Evolutionary conservation across 2,113 vertebrate genomes (phyloP).

Genomic region (Toxotes jaculatrix): DNA sequence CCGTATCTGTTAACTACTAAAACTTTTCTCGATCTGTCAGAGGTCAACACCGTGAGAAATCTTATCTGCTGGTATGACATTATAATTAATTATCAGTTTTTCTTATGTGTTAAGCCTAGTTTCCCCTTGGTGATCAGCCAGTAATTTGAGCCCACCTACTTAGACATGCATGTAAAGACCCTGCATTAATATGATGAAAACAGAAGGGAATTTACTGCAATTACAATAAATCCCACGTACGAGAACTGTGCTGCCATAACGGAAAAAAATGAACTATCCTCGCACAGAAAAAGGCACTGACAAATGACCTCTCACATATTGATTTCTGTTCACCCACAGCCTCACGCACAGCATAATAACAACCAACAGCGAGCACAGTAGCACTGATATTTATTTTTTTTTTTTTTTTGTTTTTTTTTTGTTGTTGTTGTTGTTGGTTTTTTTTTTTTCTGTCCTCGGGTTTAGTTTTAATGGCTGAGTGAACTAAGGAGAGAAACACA

Average conservation of each 20-base stretch:
- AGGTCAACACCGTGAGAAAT: background rate
- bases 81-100: background rate
- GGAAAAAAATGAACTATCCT: conserved; percentile 42
- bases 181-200: conserved; percentile 24
- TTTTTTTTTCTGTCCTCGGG: conserved; percentile 75
- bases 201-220: conserved; percentile 29
- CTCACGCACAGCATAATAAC: conserved; percentile 61
- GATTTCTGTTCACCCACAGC: conserved; percentile 64
- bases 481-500: conserved; percentile 71
- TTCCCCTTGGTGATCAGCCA: background rate
- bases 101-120: conserved; percentile 7
- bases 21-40: background rate
- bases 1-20: too few species aligned
- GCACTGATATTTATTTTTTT: conserved; percentile 59
- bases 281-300: conserved; percentile 60
- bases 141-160: conserved; percentile 22
- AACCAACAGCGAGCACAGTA: conserved; percentile 52
- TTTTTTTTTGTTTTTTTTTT: conserved; percentile 29
- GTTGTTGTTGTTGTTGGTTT: background rate
- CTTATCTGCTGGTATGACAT: conserved; percentile 3
- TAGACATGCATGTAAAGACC: conserved; percentile 21
- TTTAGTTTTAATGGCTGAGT: conserved; percentile 78
- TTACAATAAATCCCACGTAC: conserved; percentile 47
- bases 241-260: conserved; percentile 32
- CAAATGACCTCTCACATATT: conserved; percentile 75